Percentiles rank a stretch among this genome's conserved stretches.
Conservation (phyloP, 2,113 vertebrate species). For the Myocastor coypus region DNA sequence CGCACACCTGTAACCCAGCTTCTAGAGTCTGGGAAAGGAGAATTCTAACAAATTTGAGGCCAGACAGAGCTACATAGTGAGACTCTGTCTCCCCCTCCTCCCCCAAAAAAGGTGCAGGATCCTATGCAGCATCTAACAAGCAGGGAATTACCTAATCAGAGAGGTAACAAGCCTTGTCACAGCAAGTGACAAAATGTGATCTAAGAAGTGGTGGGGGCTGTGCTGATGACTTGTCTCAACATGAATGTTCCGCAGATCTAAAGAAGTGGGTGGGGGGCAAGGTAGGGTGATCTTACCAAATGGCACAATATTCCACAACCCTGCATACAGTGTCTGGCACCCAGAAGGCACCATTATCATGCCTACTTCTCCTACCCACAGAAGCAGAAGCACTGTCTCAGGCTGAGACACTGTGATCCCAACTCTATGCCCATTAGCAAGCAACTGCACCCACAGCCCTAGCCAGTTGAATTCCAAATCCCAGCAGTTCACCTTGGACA, state of each 20-base stretch:
- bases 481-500: background rate
- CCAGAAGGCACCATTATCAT: background rate
- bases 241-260: accelerated
- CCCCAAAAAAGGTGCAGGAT: background rate
- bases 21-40: background rate
- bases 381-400: background rate
- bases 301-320: accelerated
- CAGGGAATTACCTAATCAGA: background rate
- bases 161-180: background rate
- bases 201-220: background rate
- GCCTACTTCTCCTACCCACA: accelerated
- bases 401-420: background rate
- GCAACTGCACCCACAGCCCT: background rate
- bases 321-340: background rate
- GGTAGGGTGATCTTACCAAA: background rate
- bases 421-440: background rate
- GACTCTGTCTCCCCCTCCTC: background rate
- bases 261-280: background rate
- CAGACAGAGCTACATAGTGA: background rate
- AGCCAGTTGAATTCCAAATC: background rate
- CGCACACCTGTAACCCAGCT: background rate
- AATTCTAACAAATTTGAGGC: background rate
- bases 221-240: background rate
- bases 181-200: background rate
- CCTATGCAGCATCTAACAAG: background rate